Conservation (phyloP, 2,888 invertebrate genomes). For the Epicampocera succincta region DNA sequence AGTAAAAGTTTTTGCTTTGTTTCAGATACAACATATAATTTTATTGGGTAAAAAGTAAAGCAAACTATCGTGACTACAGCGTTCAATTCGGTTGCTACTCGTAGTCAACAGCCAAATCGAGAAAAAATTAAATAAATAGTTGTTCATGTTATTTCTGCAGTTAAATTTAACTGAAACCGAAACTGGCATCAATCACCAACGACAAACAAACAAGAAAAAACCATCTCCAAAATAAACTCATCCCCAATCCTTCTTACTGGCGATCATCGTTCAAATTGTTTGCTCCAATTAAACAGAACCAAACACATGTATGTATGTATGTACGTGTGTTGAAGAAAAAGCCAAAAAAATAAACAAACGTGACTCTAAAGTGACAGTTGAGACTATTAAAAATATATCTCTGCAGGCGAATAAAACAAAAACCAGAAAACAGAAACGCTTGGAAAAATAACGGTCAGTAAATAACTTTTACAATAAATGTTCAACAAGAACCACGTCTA, state of each 20-base stretch:
- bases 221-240: conserved; percentile 29
- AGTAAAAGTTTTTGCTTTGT: conserved; percentile 50
- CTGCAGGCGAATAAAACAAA: conserved; percentile 11
- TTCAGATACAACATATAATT: not conserved
- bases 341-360: conserved; percentile 39
- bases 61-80: conserved; percentile 60
- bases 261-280: conserved; percentile 32
- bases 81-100: conserved; percentile 17
- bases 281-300: conserved; percentile 58
- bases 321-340: conserved; percentile 38
- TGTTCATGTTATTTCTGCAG: conserved; percentile 24
- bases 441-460: conserved; percentile 48
- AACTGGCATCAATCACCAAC: conserved; percentile 65
- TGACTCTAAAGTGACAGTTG: conserved; percentile 66
- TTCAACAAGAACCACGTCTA: conserved; percentile 36
- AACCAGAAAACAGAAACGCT: not conserved
- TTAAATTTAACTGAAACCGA: conserved; percentile 58
- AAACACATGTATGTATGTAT: too few relatives aligned
- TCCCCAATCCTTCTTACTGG: conserved; percentile 48
- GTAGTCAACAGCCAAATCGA: conserved; percentile 18
- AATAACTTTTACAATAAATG: conserved; percentile 48
- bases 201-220: not conserved
- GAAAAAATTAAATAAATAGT: conserved; percentile 23
- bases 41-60: not conserved
- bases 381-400: conserved; percentile 34